Conservation (phyloP, 2,797 vertebrate species). For the Gallirallus australis region DNA sequence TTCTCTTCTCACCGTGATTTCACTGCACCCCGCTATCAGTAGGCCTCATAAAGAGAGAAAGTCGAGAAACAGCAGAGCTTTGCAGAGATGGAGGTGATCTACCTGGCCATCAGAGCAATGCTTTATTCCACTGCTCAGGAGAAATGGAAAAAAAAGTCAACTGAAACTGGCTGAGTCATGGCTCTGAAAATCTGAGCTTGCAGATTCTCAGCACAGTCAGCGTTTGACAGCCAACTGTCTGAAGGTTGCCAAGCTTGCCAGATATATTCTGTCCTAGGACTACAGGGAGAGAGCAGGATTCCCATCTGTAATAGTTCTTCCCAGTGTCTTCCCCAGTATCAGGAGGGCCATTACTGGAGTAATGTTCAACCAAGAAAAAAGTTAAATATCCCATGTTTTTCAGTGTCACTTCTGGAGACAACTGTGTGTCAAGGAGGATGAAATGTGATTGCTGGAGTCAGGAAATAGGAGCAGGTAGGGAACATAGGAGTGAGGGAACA, state of each 20-base stretch:
- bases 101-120: not conserved
- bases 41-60: not conserved
- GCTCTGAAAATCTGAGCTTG: constrained; percentile 11
- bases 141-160: not conserved
- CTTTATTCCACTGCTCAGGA: not conserved
- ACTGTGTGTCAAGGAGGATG: not conserved
- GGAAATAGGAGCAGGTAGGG: not conserved
- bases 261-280: not conserved
- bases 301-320: not conserved
- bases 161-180: not conserved
- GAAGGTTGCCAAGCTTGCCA: not conserved
- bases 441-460: not conserved
- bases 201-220: not conserved
- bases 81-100: not conserved
- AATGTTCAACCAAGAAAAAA: not conserved
- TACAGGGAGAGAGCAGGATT: not conserved
- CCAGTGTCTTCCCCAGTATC: not conserved
- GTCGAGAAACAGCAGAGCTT: not conserved
- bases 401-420: not conserved
- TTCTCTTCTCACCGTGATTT: not conserved
- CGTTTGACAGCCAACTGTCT: not conserved
- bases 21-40: not conserved
- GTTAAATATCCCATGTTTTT: not conserved
- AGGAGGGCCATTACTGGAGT: not conserved
- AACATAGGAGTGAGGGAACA: not conserved